Base-by-base conservation (phyloP, 2,888 invertebrate species). In the Campopleginae sp. region DNA sequence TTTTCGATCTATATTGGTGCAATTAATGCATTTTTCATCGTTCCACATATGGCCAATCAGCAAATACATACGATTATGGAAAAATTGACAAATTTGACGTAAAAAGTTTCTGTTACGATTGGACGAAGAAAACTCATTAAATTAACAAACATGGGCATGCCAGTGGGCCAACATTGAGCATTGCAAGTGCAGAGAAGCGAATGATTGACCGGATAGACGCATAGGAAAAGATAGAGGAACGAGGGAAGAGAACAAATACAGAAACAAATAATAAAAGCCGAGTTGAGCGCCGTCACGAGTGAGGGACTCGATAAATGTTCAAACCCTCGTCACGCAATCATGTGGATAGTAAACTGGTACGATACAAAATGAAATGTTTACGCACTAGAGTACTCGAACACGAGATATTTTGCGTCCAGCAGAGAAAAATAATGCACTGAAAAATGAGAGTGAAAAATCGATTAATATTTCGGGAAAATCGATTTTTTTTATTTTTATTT, bases 251-350 rank as follows among this genome's bases (percentile, higher is more conserved):
- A 71, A 79, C 48, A 70, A 71, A 82, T 75, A 82, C 54, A 23
- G 54, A 58, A 58, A 80, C 27, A n/a, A 17, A 54, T 58, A 48
- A 42, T 23, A 75, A 33, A 71, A 71, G 63, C 38, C 74, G 70
- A 74, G 72, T 48, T 82, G 48, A 71, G 48, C 58, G 72, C 31
- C 70, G 74, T 48, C 61, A 61, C 71, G 79, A 75, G 44, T 76
- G 79, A 82, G 66, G 71, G 82, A 79, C 58, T 54, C 63, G 82
- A 85, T 76, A 80, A 85, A 80, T 82, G 79, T 72, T 85, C 42
- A 76, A 82, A 76, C 42, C 75, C 65, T 76, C 76, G 70, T 76
- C 75, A 72, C 82, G 79, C 78, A 82, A 74, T 85, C 65, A 46
- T 71, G 63, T 38, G 33, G 75, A 84, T 84, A 23, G 68, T 71